Base-by-base conservation (phyloP, 2,113 vertebrate species). In the Tragelaphus imberbis region DNA sequence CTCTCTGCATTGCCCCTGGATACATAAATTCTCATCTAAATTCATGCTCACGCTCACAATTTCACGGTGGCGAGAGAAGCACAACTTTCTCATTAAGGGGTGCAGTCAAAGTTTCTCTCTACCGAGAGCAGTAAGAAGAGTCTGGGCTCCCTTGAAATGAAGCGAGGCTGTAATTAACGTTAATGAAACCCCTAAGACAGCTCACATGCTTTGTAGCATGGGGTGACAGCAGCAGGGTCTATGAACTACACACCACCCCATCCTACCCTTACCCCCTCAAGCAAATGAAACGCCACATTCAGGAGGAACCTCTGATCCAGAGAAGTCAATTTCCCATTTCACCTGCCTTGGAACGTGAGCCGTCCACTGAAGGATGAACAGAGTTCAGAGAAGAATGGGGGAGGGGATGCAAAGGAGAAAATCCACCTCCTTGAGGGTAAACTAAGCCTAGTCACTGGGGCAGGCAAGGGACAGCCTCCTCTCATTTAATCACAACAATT, bases 1-100 rank as follows among this genome's bases (percentile, higher is more conserved):
- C 59, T 96, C 36, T 47, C 0, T 68, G 49, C 33, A 97, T 93
- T 91, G 92, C 90, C 88, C 63, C 58, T 80, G 65, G 33, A 95
- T 98, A 94, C 33, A 77, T 98, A 99, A 99, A 99, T 96, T 98
- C 98, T 98, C 98, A 99, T 99, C 99, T 99, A 99, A 99, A 99
- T 99, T 99, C 99, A 98, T 95, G 96, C 98, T 98, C 99, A 99
- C 89, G 96, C 98, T 98, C 99, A 95, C 96, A 79, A 92, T 98
- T 98, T 98, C 96, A n/a, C 58, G 94, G 97, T 47, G 58, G 94
- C 21, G 0, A 85, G 98, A 97, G 97, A 97, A 94, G 81, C 84
- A 96, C 89, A 90, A 88, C 89, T 97, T 89, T 92, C 98, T 98
- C 98, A 98, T 99, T 98, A 99, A 92, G 84, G 97, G 97, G 91